A percentile compares a stretch with the other conserved stretches of the same genome.
Conservation (phyloP, 2,797 vertebrate genomes). For the Pseudomugil tenellus region DNA sequence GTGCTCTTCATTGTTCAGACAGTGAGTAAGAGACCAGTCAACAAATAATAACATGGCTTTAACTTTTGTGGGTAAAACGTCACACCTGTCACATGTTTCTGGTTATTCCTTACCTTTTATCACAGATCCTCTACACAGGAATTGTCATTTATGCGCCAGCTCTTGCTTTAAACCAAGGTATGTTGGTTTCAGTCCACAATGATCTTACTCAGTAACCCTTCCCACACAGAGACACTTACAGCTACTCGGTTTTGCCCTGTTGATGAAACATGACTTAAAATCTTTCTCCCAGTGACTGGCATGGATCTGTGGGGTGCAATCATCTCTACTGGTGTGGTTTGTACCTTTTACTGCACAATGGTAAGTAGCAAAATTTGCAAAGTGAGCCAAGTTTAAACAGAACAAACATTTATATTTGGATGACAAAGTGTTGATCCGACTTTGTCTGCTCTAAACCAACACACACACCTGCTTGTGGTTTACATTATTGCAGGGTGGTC, state of each 20-base stretch:
- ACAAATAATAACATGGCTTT: constrained; percentile 26
- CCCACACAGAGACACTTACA: constrained; percentile 33
- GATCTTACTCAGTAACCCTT: constrained; percentile 19
- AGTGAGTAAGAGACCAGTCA: constrained; percentile 81
- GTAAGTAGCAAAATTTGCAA: constrained; percentile 82
- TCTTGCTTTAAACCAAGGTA: constrained; percentile 87
- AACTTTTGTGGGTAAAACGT: constrained; percentile 3
- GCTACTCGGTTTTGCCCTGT: constrained; percentile 21
- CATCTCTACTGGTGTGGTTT: constrained; percentile 91
- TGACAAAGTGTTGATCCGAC: background rate
- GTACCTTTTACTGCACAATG: constrained; percentile 97
- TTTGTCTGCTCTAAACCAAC: background rate
- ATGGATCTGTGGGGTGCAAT: constrained; percentile 94
- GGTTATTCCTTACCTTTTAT: constrained; percentile 28
- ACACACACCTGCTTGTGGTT: constrained; percentile 22
- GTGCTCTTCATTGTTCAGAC: constrained; percentile 90
- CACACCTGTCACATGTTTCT: background rate
- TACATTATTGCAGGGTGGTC: constrained; percentile 87
- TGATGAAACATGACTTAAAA: constrained; percentile 31
- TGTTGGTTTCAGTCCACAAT: constrained; percentile 7
- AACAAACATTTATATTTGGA: background rate
- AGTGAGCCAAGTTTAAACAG: too few species aligned
- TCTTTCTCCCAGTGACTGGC: constrained; percentile 85
- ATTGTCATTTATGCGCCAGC: constrained; percentile 85
- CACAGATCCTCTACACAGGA: constrained; percentile 85